These are phyloP conservation scores for Etheostoma spectabile DNA, from an alignment of 2,113 vertebrate genomes.

Conservation along the genomic window DNA sequence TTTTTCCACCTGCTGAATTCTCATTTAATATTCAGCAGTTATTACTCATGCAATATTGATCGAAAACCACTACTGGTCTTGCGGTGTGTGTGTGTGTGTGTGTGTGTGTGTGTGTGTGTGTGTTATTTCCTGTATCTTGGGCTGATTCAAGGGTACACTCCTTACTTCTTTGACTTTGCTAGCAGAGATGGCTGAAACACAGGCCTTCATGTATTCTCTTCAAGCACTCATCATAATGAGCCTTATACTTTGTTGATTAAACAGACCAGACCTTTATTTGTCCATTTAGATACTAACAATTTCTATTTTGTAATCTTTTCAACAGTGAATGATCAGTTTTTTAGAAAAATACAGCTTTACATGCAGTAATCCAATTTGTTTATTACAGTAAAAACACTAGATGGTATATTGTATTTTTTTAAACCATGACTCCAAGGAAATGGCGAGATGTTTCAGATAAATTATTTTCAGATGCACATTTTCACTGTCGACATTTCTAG, in stretches of 20 bases:
- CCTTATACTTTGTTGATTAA: not conserved
- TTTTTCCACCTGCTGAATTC: slow-evolving; percentile 45
- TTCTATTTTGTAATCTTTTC: not conserved
- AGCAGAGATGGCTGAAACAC: slow-evolving; percentile 4
- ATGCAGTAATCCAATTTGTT: not conserved
- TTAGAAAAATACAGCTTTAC: not conserved
- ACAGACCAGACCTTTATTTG: not conserved
- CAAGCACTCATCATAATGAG: slow-evolving; percentile 3
- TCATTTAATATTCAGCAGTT: slow-evolving; percentile 54
- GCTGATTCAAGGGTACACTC: not conserved
- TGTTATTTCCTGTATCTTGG: slow-evolving; percentile 22
- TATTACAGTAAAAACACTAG: not conserved
- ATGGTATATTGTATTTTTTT: not conserved
- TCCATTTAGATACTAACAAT: not conserved
- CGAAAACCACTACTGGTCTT: slow-evolving; percentile 32
- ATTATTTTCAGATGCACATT: not conserved
- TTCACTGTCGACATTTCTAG: slow-evolving; percentile 12
- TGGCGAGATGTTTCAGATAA: not conserved
- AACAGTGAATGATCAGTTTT: not conserved
- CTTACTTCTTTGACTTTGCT: not conserved
- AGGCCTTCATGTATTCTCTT: not conserved
- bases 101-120: not conserved
- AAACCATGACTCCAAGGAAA: not conserved
- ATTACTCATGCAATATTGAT: slow-evolving; percentile 69
- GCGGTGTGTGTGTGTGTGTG: slow-evolving; percentile 3